Conservation (phyloP, 2,113 vertebrate genomes). For the Desmodus rotundus region DNA sequence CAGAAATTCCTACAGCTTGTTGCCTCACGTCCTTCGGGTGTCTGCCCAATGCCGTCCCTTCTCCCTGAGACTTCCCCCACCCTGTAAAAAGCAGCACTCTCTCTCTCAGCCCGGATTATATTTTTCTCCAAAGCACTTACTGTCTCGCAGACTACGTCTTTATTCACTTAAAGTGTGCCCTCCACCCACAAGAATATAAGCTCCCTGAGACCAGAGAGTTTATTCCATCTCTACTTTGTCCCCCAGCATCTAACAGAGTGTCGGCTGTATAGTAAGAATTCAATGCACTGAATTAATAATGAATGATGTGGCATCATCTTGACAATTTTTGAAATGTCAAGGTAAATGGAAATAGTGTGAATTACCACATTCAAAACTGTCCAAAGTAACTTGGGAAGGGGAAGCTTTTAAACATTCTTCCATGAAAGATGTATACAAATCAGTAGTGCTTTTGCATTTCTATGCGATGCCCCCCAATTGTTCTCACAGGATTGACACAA, state of each 20-base stretch:
- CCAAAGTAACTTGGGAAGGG: neutral
- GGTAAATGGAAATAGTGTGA: neutral
- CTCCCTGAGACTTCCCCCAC: neutral
- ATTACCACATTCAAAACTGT: neutral
- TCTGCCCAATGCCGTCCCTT: neutral
- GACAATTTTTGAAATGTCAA: neutral
- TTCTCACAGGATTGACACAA: neutral
- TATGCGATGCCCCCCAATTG: neutral
- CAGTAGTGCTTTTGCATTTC: neutral
- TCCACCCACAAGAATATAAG: neutral
- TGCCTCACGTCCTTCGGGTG: neutral
- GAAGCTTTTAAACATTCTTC: neutral
- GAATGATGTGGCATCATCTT: neutral
- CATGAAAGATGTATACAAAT: neutral
- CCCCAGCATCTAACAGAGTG: neutral
- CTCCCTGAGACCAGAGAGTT: neutral
- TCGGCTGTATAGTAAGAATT: neutral
- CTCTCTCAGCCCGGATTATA: neutral
- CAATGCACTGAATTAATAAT: neutral
- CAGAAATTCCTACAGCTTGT: neutral
- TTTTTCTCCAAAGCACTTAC: neutral
- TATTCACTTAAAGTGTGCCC: neutral
- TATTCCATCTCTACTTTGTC: neutral
- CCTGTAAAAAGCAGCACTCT: neutral
- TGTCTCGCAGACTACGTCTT: neutral